Evolutionary conservation across 2,888 invertebrate species (phyloP), one percentile per base, ranked within the genome.

Genomic region (Norana najaformis): DNA sequence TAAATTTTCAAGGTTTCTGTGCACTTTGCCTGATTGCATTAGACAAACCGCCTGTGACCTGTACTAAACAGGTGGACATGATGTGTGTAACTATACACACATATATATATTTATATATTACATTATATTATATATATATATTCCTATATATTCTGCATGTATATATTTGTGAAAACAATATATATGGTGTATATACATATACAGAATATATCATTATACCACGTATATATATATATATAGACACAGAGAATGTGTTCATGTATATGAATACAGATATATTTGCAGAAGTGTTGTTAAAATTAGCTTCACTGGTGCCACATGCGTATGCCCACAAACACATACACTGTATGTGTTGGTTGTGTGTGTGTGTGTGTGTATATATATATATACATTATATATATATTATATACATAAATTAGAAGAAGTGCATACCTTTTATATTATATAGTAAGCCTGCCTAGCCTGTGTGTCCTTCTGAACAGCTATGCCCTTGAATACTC

Each of bases 261-360:
- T 83, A 83, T 83, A 83, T 83, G 35, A 30, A 30, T 83, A 82
- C n/a, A 35, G 30, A 83, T 83, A 83, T 83, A 83, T 83, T 18
- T 53, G 23, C 23, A 53, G 16, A 53, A 18, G 23, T 53, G 23
- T n/a, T n/a, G n/a, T n/a, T n/a, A n/a, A n/a, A n/a, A n/a, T n/a
- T n/a, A n/a, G n/a, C n/a, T n/a, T n/a, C n/a, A n/a, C n/a, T n/a
- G n/a, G n/a, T n/a, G n/a, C n/a, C n/a, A n/a, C n/a, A n/a, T n/a
- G n/a, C n/a, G n/a, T n/a, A n/a, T n/a, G n/a, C n/a, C n/a, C n/a
- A n/a, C n/a, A n/a, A n/a, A n/a, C n/a, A n/a, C n/a, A n/a, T n/a
- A n/a, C n/a, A n/a, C n/a, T n/a, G n/a, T n/a, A n/a, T n/a, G n/a
- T n/a, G n/a, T n/a, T n/a, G n/a, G n/a, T n/a, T n/a, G n/a, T n/a